phyloP scores from a whole-genome alignment of 1,140 invertebrate species.

The Cataglyphis hispanica region DNA sequence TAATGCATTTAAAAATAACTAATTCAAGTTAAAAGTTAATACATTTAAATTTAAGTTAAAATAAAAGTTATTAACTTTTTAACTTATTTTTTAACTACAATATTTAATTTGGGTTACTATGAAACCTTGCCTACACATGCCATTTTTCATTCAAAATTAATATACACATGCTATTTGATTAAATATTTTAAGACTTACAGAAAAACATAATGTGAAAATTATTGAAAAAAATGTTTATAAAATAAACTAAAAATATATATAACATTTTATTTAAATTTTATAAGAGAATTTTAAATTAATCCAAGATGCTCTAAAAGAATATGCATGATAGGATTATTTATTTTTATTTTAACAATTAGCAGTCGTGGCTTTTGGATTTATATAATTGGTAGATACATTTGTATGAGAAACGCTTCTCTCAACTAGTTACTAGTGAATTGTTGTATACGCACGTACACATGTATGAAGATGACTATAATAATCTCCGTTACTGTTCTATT shows the following conservation, averaged over 20 bases:
- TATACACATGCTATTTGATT: background rate
- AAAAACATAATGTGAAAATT: background rate
- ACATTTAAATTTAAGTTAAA: no score
- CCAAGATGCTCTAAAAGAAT: background rate
- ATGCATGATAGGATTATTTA: background rate
- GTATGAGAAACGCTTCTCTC: background rate
- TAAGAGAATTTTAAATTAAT: background rate
- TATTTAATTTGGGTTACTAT: no score
- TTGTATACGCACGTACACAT: background rate
- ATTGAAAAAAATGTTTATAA: background rate
- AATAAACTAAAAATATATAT: conserved; percentile 2
- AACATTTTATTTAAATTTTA: conserved; percentile 6
- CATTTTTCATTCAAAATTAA: background rate
- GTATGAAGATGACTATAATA: conserved; percentile 26
- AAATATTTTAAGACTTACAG: background rate
- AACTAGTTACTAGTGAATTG: background rate
- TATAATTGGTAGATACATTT: background rate
- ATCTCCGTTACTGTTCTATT: conserved; percentile 42
- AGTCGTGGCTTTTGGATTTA: background rate
- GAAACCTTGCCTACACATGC: no score
- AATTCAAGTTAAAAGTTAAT: no score
- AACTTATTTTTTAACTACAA: no score
- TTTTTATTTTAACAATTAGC: background rate
- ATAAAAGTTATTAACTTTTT: no score
- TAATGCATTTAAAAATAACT: no score